These are phyloP conservation scores for Toxonevra muliebris DNA, from an alignment of 2,888 invertebrate species.

Conservation along the genomic window DNA sequence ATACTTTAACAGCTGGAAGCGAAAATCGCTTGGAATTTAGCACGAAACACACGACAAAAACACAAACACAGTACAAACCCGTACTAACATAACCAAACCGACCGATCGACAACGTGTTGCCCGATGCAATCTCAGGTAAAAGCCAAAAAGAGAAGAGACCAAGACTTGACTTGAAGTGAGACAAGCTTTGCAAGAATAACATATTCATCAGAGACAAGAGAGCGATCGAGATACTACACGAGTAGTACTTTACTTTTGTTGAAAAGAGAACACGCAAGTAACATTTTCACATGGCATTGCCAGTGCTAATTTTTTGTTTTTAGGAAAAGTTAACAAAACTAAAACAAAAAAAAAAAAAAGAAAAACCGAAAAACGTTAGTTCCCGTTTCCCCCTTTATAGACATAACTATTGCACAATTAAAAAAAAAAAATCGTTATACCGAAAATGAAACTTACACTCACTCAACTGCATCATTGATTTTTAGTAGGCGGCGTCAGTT, in stretches of 20 bases:
- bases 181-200: too few relatives aligned
- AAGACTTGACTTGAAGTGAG: too few relatives aligned
- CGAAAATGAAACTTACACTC: constrained; percentile 14
- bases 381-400: background rate
- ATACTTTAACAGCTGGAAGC: constrained; percentile 11
- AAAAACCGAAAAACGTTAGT: background rate
- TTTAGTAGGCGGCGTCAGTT: constrained; percentile 32
- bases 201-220: too few relatives aligned
- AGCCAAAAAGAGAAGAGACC: background rate
- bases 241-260: too few relatives aligned
- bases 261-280: too few relatives aligned
- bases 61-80: background rate
- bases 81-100: background rate
- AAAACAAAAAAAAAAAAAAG: too few relatives aligned
- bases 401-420: background rate
- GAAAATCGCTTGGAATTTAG: constrained; percentile 15
- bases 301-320: background rate
- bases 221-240: too few relatives aligned
- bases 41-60: background rate
- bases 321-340: too few relatives aligned
- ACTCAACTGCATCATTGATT: constrained; percentile 35
- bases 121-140: background rate
- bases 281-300: background rate
- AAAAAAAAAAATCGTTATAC: background rate
- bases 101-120: background rate